These are phyloP conservation scores for Philypnodon macrostomus DNA, from an alignment of 2,797 vertebrate species.

Conservation along the genomic window DNA sequence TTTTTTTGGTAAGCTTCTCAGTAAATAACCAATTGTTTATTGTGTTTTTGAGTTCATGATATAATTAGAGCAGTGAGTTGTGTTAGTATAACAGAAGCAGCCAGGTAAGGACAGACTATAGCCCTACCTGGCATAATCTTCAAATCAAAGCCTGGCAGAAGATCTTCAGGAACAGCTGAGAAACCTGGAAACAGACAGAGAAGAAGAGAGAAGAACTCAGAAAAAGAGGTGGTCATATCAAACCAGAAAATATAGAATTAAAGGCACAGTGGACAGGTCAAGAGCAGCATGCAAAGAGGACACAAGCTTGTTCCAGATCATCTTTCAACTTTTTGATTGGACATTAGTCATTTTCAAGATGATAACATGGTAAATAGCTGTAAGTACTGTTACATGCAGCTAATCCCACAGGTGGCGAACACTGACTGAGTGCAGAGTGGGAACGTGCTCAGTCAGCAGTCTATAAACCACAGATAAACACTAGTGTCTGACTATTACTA, in stretches of 20 bases:
- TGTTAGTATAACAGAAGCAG: slow-evolving; percentile 58
- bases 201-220: slow-evolving; percentile 26
- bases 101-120: slow-evolving; percentile 64
- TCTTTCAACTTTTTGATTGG: slow-evolving; percentile 18
- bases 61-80: slow-evolving; percentile 30
- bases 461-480: slow-evolving; percentile 7
- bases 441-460: slow-evolving; percentile 5
- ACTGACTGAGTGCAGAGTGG: background rate
- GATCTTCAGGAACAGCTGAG: slow-evolving; percentile 93
- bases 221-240: background rate
- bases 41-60: background rate
- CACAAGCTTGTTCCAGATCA: slow-evolving; percentile 25
- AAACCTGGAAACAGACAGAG: slow-evolving; percentile 89
- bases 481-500: background rate
- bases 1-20: slow-evolving; percentile 3
- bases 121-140: slow-evolving; percentile 97
- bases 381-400: slow-evolving; percentile 42
- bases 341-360: slow-evolving; percentile 17
- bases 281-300: slow-evolving; percentile 48
- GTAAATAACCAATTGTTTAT: slow-evolving; percentile 4
- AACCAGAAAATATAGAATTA: background rate
- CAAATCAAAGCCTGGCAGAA: slow-evolving; percentile 97
- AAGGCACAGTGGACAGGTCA: slow-evolving; percentile 21
- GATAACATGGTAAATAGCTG: slow-evolving; percentile 27
- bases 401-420: slow-evolving; percentile 15